Evolutionary conservation across 2,113 vertebrate genomes (phyloP).

Genomic region (Rhizomys pruinosus): DNA sequence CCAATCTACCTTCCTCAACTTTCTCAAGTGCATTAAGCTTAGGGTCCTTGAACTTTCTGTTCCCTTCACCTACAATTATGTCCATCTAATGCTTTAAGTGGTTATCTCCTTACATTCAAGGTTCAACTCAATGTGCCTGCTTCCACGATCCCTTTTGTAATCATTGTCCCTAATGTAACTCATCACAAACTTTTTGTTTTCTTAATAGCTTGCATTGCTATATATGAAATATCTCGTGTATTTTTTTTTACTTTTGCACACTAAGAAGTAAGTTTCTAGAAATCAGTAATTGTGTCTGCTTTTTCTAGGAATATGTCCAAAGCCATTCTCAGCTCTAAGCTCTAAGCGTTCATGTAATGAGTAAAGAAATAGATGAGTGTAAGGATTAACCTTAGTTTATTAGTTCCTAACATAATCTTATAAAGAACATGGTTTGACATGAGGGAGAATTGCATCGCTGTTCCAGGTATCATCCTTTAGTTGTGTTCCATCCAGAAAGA

Average conservation of each 20-base stretch:
- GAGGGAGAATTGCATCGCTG: rapidly evolving
- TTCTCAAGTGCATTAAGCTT: too few relatives aligned
- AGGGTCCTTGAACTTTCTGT: neutral
- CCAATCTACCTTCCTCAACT: neutral
- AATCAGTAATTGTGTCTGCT: neutral
- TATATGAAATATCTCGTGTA: neutral
- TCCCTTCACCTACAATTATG: neutral
- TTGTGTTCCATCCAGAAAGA: neutral
- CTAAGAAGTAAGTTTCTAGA: neutral
- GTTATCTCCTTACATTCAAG: neutral
- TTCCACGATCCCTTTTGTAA: neutral
- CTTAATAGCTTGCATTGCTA: neutral
- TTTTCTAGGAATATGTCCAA: neutral
- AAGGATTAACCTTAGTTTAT: neutral
- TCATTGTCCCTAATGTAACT: neutral
- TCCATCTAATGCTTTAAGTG: neutral
- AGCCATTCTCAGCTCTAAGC: neutral
- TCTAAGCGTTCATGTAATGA: neutral
- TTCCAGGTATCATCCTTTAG: neutral
- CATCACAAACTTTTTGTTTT: neutral
- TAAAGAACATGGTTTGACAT: neutral
- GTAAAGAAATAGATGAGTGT: neutral
- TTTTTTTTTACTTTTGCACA: neutral
- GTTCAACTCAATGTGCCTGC: neutral
- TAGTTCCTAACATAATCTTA: neutral